A percentile compares a stretch with the other conserved stretches of the same genome.
These are phyloP conservation scores for Brenthis daphne DNA, from an alignment of 2,888 invertebrate species.

Conservation along the genomic window DNA sequence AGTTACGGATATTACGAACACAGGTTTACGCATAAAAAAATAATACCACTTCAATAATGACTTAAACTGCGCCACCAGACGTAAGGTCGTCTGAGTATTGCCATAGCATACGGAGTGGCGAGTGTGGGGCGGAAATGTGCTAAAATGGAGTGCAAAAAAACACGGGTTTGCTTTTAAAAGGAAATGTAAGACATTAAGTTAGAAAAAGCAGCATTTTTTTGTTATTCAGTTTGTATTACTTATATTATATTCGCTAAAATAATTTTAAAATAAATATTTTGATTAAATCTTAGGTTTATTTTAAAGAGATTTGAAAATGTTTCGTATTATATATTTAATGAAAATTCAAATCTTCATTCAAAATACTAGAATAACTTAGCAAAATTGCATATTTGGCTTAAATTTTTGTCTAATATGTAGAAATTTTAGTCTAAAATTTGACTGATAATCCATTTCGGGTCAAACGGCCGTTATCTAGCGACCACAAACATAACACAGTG, in stretches of 20 bases:
- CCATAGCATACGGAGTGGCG: conserved; percentile 41
- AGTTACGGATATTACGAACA: conserved; percentile 6
- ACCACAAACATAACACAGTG: conserved; percentile 7
- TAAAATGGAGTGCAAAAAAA: conserved; percentile 46
- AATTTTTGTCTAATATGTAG: too few species aligned
- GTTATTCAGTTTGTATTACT: neutral
- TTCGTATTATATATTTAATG: too few species aligned
- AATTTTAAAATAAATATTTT: too few species aligned
- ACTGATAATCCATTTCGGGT: conserved; percentile 13
- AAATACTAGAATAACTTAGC: too few species aligned
- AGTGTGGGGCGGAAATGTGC: conserved; percentile 45
- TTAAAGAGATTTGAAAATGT: too few species aligned
- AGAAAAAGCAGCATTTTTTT: neutral
- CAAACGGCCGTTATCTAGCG: conserved; percentile 10
- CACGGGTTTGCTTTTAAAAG: conserved; percentile 52
- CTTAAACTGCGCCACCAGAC: conserved; percentile 7
- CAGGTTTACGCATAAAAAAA: neutral
- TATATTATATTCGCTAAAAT: too few species aligned
- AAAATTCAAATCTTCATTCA: too few species aligned
- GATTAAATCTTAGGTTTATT: too few species aligned
- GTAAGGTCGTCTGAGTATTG: conserved; percentile 27
- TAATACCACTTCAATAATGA: conserved; percentile 16
- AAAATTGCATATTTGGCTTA: too few species aligned
- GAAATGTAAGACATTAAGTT: conserved; percentile 25
- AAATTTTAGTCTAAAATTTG: neutral